These are phyloP conservation scores for Bombus ignitus DNA, from an alignment of 1,140 invertebrate species.

Conservation along the genomic window DNA sequence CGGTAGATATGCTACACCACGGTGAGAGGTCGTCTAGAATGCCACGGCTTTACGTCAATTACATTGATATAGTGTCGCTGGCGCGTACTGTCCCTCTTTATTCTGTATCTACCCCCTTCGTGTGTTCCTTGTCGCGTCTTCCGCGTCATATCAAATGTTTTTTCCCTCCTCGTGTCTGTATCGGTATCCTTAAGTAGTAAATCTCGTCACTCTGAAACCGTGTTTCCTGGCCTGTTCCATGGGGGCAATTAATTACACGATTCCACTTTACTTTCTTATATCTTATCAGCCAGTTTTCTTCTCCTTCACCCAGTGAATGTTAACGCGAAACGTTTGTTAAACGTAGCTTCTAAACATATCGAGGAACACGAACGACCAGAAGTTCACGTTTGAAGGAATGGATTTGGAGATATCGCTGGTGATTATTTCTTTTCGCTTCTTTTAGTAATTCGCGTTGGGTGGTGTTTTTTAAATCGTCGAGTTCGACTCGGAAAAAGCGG, in stretches of 20 bases:
- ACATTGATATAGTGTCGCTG: constrained; percentile 71
- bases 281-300: constrained; percentile 25
- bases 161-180: constrained; percentile 7
- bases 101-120: constrained; percentile 23
- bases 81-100: constrained; percentile 35
- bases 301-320: background rate
- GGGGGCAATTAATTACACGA: constrained; percentile 18
- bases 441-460: background rate
- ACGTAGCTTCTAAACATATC: background rate
- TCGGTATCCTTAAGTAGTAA: constrained; percentile 34
- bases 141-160: constrained; percentile 20
- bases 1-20: constrained; percentile 61
- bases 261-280: background rate
- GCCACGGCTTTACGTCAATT: constrained; percentile 71
- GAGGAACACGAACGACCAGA: background rate
- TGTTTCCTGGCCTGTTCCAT: background rate
- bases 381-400: background rate
- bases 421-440: background rate
- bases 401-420: background rate
- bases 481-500: background rate
- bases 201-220: constrained; percentile 30
- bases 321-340: background rate
- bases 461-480: background rate
- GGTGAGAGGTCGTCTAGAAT: constrained; percentile 70
- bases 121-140: constrained; percentile 12